phyloP scores from a whole-genome alignment of 2,113 vertebrate species.

The Illadopsis cleaveri region DNA sequence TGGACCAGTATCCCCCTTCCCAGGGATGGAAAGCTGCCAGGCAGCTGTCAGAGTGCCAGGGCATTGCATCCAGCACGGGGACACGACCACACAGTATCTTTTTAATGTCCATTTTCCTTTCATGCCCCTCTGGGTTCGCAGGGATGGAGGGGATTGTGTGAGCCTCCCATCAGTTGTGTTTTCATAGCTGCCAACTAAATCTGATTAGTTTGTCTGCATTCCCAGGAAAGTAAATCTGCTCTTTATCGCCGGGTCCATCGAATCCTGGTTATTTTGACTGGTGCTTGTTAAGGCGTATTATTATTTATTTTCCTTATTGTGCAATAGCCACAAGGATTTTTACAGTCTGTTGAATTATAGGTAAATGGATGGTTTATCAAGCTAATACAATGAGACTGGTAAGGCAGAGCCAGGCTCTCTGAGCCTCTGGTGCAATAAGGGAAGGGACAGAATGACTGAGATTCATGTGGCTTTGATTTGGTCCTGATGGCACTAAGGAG shows the following conservation, averaged over 20 bases:
- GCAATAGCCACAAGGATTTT: conserved; percentile 46
- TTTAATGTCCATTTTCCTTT: neutral
- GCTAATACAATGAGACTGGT: conserved; percentile 54
- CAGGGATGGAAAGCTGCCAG: conserved; percentile 78
- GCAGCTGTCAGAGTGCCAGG: conserved; percentile 32
- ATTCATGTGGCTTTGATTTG: neutral
- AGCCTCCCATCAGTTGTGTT: conserved; percentile 9
- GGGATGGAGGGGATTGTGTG: neutral
- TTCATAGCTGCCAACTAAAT: conserved; percentile 58
- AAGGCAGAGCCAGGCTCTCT: neutral
- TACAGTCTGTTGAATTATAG: conserved; percentile 41
- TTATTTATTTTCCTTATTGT: conserved; percentile 56
- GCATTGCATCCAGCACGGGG: neutral
- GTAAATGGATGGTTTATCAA: conserved; percentile 42
- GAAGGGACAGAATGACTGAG: conserved; percentile 6
- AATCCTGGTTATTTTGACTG: neutral
- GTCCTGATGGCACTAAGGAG: neutral
- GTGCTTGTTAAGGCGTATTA: conserved; percentile 35
- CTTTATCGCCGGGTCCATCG: neutral
- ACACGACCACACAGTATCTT: neutral
- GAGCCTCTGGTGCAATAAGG: conserved; percentile 35
- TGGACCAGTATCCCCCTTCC: conserved; percentile 75
- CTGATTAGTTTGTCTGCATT: conserved; percentile 49
- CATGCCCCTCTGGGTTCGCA: neutral
- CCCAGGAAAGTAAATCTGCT: neutral